Percentiles rank a stretch among this genome's conserved stretches.
phyloP scores from a whole-genome alignment of 1,140 invertebrate species.

The Neocloeon triangulifer region DNA sequence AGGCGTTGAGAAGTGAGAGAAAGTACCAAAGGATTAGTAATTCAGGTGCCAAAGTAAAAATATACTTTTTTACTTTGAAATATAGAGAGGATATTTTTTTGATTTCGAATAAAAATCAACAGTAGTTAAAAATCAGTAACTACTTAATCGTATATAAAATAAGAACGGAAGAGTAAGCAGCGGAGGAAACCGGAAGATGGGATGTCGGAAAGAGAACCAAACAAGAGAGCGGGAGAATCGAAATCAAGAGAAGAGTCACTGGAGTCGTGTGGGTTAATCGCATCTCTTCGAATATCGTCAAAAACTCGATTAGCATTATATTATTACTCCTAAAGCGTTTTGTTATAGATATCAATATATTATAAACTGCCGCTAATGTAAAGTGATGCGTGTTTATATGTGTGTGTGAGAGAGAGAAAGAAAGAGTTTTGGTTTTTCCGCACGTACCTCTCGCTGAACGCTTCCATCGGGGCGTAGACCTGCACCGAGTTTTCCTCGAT shows the following conservation, averaged over 20 bases:
- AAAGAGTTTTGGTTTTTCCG: no score
- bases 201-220: no score
- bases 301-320: no score
- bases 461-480: slow-evolving; percentile 88
- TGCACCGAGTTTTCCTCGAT: slow-evolving; percentile 97
- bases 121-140: slow-evolving; percentile 3
- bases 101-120: slow-evolving; percentile 3
- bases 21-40: slow-evolving; percentile 1
- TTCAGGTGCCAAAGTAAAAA: neutral
- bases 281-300: no score
- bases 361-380: no score
- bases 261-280: neutral
- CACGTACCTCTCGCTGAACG: slow-evolving; percentile 94
- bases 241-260: slow-evolving; percentile 1
- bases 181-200: slow-evolving; percentile 7
- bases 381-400: no score
- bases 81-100: neutral
- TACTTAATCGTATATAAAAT: no score
- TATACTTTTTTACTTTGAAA: neutral
- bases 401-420: slow-evolving; percentile 3
- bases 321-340: no score
- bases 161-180: slow-evolving; percentile 7
- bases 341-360: no score
- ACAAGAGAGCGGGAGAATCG: no score
- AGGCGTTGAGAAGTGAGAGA: neutral